Evolutionary conservation across 2,888 invertebrate species (phyloP).

Genomic region (Drosophila cracens): DNA sequence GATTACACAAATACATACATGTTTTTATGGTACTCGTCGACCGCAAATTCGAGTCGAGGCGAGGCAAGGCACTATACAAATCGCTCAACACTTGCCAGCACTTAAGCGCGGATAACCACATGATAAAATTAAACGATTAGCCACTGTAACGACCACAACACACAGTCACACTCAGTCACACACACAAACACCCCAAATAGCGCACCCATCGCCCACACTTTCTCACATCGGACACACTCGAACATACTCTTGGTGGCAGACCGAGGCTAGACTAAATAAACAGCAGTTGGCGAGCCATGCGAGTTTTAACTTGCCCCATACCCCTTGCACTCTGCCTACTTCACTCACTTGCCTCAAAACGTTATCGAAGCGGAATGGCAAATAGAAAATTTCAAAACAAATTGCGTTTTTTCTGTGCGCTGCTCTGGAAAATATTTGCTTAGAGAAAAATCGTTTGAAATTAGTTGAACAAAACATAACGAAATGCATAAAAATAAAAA

Average conservation of each 20-base stretch:
- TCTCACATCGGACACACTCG: conserved; percentile 17
- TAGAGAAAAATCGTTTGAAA: conserved; percentile 72
- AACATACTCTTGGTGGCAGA: conserved; percentile 34
- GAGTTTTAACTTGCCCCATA: conserved; percentile 24
- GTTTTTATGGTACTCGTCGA: conserved; percentile 1
- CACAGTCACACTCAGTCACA: conserved; percentile 17
- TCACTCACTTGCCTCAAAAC: conserved; percentile 23
- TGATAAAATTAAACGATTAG: conserved; percentile 79
- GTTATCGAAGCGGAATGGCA: conserved; percentile 33
- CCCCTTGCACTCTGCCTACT: not conserved
- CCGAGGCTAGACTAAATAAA: conserved; percentile 70
- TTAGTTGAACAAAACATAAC: conserved; percentile 72
- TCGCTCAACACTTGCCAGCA: conserved; percentile 74
- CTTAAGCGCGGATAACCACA: conserved; percentile 77
- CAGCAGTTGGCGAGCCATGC: conserved; percentile 62
- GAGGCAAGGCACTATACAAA: conserved; percentile 50
- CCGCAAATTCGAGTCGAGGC: conserved; percentile 30
- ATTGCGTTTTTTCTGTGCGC: conserved; percentile 40
- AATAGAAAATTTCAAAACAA: conserved; percentile 38
- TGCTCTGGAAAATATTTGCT: conserved; percentile 52
- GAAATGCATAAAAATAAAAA: conserved; percentile 36
- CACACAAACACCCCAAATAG: conserved; percentile 1
- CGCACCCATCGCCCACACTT: not conserved
- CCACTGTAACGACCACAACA: conserved; percentile 48
- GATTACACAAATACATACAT: not conserved